These are phyloP conservation scores for Hippocampus comes DNA, from an alignment of 2,113 vertebrate genomes.

Conservation along the genomic window DNA sequence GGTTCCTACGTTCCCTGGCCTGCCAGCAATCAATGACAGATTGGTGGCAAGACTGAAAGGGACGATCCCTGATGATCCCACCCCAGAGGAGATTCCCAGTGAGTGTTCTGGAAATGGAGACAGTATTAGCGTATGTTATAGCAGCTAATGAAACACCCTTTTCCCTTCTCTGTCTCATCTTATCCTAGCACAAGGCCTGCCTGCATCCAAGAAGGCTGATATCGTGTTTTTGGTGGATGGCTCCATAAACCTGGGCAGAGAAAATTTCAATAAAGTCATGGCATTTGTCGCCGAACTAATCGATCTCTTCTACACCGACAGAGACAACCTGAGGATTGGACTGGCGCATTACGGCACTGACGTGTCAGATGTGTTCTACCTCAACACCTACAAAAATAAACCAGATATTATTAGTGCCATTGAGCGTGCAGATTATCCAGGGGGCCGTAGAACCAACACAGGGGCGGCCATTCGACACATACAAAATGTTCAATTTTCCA, in stretches of 20 bases:
- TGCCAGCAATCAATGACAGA: slow-evolving; percentile 66
- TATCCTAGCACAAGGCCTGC: slow-evolving; percentile 19
- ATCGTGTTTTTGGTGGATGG: slow-evolving; percentile 94
- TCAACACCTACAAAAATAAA: slow-evolving; percentile 80
- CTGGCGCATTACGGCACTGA: slow-evolving; percentile 88
- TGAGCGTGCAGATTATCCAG: slow-evolving; percentile 79
- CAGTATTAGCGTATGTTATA: neutral
- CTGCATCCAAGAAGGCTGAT: slow-evolving; percentile 80
- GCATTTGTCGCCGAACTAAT: slow-evolving; percentile 80
- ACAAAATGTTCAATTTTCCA: slow-evolving; percentile 82
- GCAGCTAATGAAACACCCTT: neutral
- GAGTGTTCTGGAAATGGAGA: slow-evolving; percentile 35
- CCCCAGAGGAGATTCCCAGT: slow-evolving; percentile 33
- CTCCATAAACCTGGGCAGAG: slow-evolving; percentile 86
- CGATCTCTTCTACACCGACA: slow-evolving; percentile 79
- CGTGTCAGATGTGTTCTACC: slow-evolving; percentile 85
- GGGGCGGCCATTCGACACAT: slow-evolving; percentile 81
- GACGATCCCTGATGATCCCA: neutral
- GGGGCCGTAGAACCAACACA: slow-evolving; percentile 81
- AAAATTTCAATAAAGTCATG: slow-evolving; percentile 81
- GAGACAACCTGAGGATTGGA: slow-evolving; percentile 81
- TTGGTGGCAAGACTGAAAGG: slow-evolving; percentile 67
- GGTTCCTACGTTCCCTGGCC: slow-evolving; percentile 74
- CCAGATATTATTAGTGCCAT: slow-evolving; percentile 80
- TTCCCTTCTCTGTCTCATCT: neutral